Evolutionary conservation across 1,140 invertebrate species (phyloP).

Genomic region (Lutraria rhynchaena): DNA sequence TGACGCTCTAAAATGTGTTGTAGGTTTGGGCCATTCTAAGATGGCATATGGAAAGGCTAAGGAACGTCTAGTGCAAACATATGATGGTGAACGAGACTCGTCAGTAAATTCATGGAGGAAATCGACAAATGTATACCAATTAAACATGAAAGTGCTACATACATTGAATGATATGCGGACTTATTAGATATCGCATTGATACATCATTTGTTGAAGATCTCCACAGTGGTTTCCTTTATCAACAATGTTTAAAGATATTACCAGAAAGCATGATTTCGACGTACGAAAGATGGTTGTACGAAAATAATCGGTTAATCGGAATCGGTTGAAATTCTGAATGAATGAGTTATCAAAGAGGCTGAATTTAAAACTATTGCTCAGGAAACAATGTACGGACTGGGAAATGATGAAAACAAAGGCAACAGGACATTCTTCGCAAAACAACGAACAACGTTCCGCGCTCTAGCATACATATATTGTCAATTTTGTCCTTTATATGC

Average conservation of each 20-base stretch:
- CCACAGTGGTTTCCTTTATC: not conserved
- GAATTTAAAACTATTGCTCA: not conserved
- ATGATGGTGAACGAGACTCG: no score
- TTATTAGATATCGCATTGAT: conserved; percentile 3
- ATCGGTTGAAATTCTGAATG: not conserved
- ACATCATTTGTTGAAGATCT: not conserved
- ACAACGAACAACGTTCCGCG: not conserved
- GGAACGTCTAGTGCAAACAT: conserved; percentile 11
- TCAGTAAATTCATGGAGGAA: conserved; percentile 6
- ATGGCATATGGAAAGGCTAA: conserved; percentile 42
- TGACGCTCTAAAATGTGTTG: conserved; percentile 7
- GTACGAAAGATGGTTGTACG: not conserved
- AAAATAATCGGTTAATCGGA: not conserved
- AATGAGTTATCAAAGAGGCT: not conserved
- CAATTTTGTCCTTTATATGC: no score
- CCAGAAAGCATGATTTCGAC: not conserved
- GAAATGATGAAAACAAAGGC: not conserved
- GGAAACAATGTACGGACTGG: not conserved
- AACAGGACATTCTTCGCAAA: not conserved
- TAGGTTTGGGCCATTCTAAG: conserved; percentile 8
- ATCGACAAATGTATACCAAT: not conserved
- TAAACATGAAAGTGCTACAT: not conserved
- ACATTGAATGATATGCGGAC: not conserved
- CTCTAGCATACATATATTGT: no score
- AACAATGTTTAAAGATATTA: not conserved